Base-by-base conservation (phyloP, 2,113 vertebrate genomes). In the Rhea pennata region DNA sequence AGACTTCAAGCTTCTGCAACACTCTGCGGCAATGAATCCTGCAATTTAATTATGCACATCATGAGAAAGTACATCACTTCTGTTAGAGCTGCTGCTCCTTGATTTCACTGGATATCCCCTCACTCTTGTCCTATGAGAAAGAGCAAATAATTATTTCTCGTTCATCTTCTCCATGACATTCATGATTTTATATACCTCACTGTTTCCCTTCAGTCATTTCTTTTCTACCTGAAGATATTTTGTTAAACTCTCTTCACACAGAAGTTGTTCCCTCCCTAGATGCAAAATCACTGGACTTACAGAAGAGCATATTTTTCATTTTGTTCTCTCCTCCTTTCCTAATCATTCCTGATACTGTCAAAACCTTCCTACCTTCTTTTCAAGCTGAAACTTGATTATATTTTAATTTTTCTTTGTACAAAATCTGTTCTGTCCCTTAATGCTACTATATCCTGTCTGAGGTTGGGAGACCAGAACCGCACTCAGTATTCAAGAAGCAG, bases 41-140 rank as follows among this genome's bases (percentile, higher is more conserved):
- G 48, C 62, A 89, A 82, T 83, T 89, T 79, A 94, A 92, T 96
- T 85, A 89, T 31, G 77, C 46, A 86, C 48, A 91, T 87, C 72
- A 82, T 65, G 66, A 91, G 84, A 53, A 95, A 93, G 16, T 87
- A 91, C 39, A 91, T 91, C 24, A 24, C 56, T 92, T 72, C 10
- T 93, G 77, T 89, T 72, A 84, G 50, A 95, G 66, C 42, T 78
- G 51, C 39, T 75, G 33, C 46, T 72, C 48, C n/a, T 78, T 89
- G 66, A 48, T 87, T 88, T 88, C 75, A 87, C 80, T 89, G 71
- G 62, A 67, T 78, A 61, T 27, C 31, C 22, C 12, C 39, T 69
- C 59, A n/a, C 31, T 93, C 73, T 65, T 72, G 42, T 51, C 62
- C 42, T 59, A 42, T 23, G 27, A 89, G 48, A 75, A 87, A 89